A percentile compares a stretch with the other conserved stretches of the same genome.
These are phyloP conservation scores for Oncorhynchus gorbuscha DNA, from an alignment of 2,113 vertebrate species.

Conservation along the genomic window DNA sequence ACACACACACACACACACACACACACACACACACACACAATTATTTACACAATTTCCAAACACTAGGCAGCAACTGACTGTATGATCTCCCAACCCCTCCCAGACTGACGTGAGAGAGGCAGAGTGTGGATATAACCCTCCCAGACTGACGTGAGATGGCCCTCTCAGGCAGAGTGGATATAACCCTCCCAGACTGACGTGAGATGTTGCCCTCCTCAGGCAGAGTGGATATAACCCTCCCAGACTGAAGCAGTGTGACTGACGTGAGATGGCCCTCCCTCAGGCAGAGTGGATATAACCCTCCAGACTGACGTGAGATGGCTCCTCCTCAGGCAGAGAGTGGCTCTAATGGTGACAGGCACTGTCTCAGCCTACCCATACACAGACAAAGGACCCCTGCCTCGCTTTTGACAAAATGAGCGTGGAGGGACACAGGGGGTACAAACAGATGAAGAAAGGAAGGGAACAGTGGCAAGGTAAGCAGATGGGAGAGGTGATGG, in stretches of 20 bases:
- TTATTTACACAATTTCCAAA: slow-evolving; percentile 36
- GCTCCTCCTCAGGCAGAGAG: slow-evolving; percentile 52
- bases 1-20: no score
- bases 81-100: slow-evolving; percentile 26
- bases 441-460: slow-evolving; percentile 54
- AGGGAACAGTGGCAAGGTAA: slow-evolving; percentile 9
- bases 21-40: neutral
- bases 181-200: neutral
- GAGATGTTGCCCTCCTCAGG: slow-evolving; percentile 33
- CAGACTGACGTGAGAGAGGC: slow-evolving; percentile 23
- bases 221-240: slow-evolving; percentile 39
- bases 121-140: slow-evolving; percentile 14
- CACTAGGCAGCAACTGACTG: slow-evolving; percentile 39
- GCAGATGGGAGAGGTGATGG: no score
- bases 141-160: no score
- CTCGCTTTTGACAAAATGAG: slow-evolving; percentile 26
- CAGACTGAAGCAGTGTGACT: no score
- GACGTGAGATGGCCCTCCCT: no score
- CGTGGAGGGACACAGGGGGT: slow-evolving; percentile 12
- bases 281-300: slow-evolving; percentile 7
- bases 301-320: slow-evolving; percentile 44
- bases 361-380: slow-evolving; percentile 37
- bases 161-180: no score
- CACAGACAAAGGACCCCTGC: neutral
- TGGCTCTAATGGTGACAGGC: slow-evolving; percentile 34